Conservation (phyloP, 1,140 invertebrate species). For the Cepaea nemoralis region DNA sequence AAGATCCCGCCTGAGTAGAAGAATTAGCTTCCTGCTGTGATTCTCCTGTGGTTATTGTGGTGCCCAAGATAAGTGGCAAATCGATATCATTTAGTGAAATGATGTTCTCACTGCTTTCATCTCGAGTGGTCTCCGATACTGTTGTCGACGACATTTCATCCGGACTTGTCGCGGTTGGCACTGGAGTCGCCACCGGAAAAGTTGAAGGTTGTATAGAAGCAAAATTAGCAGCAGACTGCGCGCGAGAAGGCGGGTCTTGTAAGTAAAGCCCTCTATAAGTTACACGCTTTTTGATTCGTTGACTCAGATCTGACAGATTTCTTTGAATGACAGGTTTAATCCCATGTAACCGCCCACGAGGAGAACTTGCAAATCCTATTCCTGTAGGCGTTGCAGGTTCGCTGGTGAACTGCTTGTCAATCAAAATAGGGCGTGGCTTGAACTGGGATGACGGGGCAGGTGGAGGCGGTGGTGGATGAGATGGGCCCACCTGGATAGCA, state of each 20-base stretch:
- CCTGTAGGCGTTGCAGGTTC: conserved; percentile 83
- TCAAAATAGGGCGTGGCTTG: conserved; percentile 63
- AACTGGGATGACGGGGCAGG: conserved; percentile 43
- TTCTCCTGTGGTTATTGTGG: background rate
- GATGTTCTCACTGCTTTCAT: background rate
- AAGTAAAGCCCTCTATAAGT: conserved; percentile 72
- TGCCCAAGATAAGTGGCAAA: background rate
- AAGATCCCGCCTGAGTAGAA: background rate
- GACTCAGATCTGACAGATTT: conserved; percentile 84
- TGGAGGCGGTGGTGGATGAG: conserved; percentile 52
- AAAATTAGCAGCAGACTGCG: conserved; percentile 3
- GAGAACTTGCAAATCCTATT: background rate
- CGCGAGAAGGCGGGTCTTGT: conserved; percentile 43
- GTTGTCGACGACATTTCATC: background rate
- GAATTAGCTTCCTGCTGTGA: background rate
- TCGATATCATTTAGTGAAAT: background rate
- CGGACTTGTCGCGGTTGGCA: background rate
- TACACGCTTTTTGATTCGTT: conserved; percentile 85
- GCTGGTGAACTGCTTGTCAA: conserved; percentile 81
- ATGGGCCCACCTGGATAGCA: conserved; percentile 22
- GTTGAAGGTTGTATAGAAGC: background rate
- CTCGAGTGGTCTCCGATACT: background rate
- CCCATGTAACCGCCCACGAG: background rate
- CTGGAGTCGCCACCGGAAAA: background rate
- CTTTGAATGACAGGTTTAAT: conserved; percentile 79